Evolutionary conservation across 2,113 vertebrate genomes (phyloP), one percentile per base, ranked within the genome.

Genomic region (Mormyrus lacerda): DNA sequence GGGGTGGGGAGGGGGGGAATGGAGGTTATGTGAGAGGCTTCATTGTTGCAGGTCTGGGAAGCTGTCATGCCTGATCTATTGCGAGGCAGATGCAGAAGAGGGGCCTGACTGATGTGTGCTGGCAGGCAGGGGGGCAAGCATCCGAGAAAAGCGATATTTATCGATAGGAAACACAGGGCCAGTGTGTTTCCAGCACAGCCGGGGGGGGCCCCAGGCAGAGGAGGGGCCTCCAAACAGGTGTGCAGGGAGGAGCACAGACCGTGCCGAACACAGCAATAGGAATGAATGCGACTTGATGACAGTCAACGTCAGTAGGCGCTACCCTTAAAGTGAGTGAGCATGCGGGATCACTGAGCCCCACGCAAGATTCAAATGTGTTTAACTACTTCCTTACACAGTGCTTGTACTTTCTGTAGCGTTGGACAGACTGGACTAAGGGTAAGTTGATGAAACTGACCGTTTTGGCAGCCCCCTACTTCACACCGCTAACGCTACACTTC

Each of bases 91-190:
- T 94, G 94, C 90, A 92, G 85, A 2, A 48, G 27, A 48, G 27
- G 58, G 55, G 91, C 89, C 89, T 90, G 91, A 88, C 90, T 89
- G 92, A 93, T 93, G 93, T 94, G 92, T 93, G 85, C 85, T 92
- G 92, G 92, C 92, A 91, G 92, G 90, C 85, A 53, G 88, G 91
- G 92, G 89, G 94, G 90, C 90, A 94, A 92, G 94, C 93, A 95
- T 95, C 94, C 90, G 69, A 94, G 94, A 93, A 94, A 95, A 95
- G 95, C 92, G 95, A 95, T 94, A 93, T 95, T 94, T 95, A 95
- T 94, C 94, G 92, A 88, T 39, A 51, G 69, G 53, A 92, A 93
- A 94, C 94, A 95, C 93, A 95, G 93, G 89, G 92, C 88, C 93
- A 61, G 93, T 94, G 94, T 95, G 95, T 95, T 95, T 93, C 90